These are phyloP conservation scores for Lathronympha strigana DNA, from an alignment of 2,888 invertebrate genomes.

Conservation along the genomic window DNA sequence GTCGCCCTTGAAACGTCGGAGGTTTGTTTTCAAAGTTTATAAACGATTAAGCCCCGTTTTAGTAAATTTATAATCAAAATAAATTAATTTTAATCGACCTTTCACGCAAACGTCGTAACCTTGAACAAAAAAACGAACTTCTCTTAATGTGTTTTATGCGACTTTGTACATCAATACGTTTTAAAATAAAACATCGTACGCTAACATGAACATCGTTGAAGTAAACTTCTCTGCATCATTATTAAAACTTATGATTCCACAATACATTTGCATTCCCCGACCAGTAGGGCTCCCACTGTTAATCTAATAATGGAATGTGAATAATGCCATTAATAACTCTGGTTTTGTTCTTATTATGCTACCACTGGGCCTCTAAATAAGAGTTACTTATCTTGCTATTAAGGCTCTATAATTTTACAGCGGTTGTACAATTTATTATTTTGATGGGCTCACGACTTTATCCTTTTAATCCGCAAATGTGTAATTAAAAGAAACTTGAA, in stretches of 20 bases:
- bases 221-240: constrained; percentile 38
- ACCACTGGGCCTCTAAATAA: constrained; percentile 37
- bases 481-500: constrained; percentile 1
- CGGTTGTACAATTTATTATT: constrained; percentile 30
- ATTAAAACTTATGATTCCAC: constrained; percentile 44
- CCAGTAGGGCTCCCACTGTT: constrained; percentile 75
- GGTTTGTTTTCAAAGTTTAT: too few relatives aligned
- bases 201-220: constrained; percentile 30
- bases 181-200: constrained; percentile 10
- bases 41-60: too few relatives aligned
- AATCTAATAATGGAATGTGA: constrained; percentile 81
- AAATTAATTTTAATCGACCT: too few relatives aligned
- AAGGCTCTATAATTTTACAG: constrained; percentile 35
- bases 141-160: not conserved
- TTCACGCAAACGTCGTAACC: not conserved
- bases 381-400: constrained; percentile 41
- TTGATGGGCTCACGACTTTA: constrained; percentile 23
- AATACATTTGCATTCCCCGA: constrained; percentile 67
- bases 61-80: too few relatives aligned
- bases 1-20: too few relatives aligned
- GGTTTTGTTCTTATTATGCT: constrained; percentile 37
- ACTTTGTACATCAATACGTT: constrained; percentile 7
- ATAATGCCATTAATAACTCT: constrained; percentile 75
- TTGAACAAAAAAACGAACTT: not conserved
- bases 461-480: constrained; percentile 11